Conservation (phyloP, 2,113 vertebrate genomes). For the Tachysurus vachellii region DNA sequence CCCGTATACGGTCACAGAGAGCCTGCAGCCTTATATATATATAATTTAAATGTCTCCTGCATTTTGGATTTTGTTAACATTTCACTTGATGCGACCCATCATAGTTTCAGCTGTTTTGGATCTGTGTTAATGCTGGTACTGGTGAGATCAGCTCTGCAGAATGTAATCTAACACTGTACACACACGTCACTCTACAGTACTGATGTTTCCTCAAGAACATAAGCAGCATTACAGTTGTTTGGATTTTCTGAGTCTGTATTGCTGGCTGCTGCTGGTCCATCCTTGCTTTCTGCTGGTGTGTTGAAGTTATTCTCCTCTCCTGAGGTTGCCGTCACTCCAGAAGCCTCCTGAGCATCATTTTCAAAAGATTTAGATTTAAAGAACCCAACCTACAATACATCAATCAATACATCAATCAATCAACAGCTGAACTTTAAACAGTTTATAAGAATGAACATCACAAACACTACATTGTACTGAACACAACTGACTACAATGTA, state of each 20-base stretch:
- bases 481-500: not conserved
- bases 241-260: not conserved
- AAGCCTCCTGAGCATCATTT: slow-evolving; percentile 1
- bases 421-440: not conserved
- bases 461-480: not conserved
- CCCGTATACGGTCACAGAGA: too few species aligned
- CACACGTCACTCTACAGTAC: not conserved
- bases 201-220: not conserved
- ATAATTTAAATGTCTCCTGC: too few species aligned
- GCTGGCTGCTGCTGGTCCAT: slow-evolving; percentile 2
- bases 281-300: not conserved
- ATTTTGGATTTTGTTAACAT: not conserved
- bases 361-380: slow-evolving; percentile 16
- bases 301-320: not conserved
- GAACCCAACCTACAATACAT: slow-evolving; percentile 16
- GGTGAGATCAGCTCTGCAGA: not conserved
- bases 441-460: not conserved
- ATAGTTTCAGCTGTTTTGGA: not conserved
- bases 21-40: too few species aligned
- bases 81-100: not conserved
- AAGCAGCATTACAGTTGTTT: not conserved
- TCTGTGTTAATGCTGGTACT: not conserved
- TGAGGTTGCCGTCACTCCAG: not conserved
- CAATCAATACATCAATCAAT: not conserved
- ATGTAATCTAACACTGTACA: not conserved